Evolutionary conservation across 2,797 vertebrate species (phyloP).

Genomic region (Ceryle rudis): DNA sequence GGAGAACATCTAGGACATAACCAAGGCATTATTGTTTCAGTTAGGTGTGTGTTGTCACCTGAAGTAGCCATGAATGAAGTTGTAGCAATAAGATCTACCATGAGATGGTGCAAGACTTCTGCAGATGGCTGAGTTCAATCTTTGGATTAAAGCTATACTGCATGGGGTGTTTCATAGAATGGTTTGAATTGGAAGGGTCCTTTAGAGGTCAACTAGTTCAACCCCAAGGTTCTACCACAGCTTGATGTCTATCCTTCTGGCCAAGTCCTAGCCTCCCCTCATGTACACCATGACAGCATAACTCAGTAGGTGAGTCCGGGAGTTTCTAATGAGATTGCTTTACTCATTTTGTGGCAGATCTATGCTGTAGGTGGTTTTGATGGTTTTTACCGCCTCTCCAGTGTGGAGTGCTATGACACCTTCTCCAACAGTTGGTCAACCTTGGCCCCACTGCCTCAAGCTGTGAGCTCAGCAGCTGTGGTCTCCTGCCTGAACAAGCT

Average conservation of each 20-base stretch:
- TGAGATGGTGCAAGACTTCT: not conserved
- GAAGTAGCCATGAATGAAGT: not conserved
- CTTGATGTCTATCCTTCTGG: not conserved
- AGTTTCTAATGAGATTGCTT: not conserved
- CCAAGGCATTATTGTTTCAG: not conserved
- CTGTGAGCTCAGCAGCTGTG: conserved; percentile 81
- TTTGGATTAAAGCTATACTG: not conserved
- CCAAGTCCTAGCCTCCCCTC: not conserved
- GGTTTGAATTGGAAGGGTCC: not conserved
- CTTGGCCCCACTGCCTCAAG: conserved; percentile 68
- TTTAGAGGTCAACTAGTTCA: not conserved
- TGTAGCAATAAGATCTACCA: not conserved
- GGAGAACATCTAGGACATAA: not conserved
- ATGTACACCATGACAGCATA: rapidly evolving
- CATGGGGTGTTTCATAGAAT: not conserved
- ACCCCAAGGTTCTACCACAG: not conserved
- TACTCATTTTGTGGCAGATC: conserved; percentile 69
- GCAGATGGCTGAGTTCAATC: not conserved
- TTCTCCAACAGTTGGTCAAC: conserved; percentile 81
- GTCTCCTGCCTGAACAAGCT: conserved; percentile 77
- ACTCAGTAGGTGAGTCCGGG: no score
- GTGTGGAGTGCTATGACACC: conserved; percentile 81
- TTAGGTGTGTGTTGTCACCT: not conserved
- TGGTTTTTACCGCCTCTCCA: conserved; percentile 76
- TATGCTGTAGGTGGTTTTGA: conserved; percentile 84